Evolutionary conservation across 2,888 invertebrate species (phyloP).

Genomic region (Conops quadrifasciatus): DNA sequence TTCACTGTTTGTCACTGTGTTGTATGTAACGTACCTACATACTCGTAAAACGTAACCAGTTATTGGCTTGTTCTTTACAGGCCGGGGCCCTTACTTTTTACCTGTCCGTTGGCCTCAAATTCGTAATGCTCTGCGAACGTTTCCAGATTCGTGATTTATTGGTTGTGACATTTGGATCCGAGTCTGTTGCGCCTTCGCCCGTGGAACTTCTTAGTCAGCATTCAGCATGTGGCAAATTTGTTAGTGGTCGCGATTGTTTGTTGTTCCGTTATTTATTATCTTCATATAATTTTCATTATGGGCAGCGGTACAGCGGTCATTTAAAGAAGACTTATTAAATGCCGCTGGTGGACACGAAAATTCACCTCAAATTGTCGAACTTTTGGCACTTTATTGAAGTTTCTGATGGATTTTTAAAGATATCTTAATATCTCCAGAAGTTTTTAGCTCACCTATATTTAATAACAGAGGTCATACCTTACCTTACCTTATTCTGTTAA

Average conservation of each 20-base stretch:
- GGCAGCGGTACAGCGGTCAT: too few species aligned
- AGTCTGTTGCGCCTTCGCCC: conserved; percentile 13
- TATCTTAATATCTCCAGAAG: too few species aligned
- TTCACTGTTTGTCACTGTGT: conserved; percentile 14
- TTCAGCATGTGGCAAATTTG: not conserved
- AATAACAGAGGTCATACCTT: too few species aligned
- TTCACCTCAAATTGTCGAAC: too few species aligned
- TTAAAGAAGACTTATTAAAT: too few species aligned
- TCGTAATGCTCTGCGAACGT: conserved; percentile 41
- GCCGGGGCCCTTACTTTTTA: conserved; percentile 5
- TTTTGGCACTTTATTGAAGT: too few species aligned
- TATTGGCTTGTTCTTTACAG: not conserved
- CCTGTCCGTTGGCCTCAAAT: conserved; percentile 35
- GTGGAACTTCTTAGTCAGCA: conserved; percentile 14
- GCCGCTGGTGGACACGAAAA: too few species aligned
- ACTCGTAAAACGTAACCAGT: conserved; percentile 14
- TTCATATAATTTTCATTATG: not conserved
- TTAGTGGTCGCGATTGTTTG: not conserved
- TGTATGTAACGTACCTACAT: not conserved
- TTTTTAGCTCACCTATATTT: too few species aligned
- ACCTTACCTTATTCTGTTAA: too few species aligned
- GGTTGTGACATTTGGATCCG: conserved; percentile 51
- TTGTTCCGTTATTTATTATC: conserved; percentile 12
- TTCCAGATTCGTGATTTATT: conserved; percentile 55
- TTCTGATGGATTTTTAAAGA: too few species aligned